Percentiles rank a stretch among this genome's conserved stretches.
phyloP scores from a whole-genome alignment of 2,797 vertebrate genomes.

The Acestrorhynchus altus region DNA sequence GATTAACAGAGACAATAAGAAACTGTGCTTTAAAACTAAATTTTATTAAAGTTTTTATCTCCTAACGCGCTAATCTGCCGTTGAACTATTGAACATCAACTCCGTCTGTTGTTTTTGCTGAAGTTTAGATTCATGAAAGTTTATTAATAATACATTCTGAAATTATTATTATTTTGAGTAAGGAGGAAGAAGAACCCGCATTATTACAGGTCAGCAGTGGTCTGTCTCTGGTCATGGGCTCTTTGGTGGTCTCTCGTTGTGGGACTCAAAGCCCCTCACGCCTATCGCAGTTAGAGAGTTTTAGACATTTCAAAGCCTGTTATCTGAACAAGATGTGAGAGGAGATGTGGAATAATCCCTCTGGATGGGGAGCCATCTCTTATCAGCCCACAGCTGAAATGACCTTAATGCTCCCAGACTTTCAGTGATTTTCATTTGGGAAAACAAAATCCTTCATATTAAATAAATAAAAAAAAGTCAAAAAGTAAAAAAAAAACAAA shows the following conservation, averaged over 20 bases:
- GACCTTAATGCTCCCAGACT: conserved; percentile 2
- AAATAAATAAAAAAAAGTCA: background rate
- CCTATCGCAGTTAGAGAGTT: background rate
- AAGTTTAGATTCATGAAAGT: too few species aligned
- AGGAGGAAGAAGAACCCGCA: background rate
- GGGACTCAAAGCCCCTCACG: background rate
- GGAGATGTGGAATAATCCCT: conserved; percentile 32
- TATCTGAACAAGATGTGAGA: conserved; percentile 37
- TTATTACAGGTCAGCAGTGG: background rate
- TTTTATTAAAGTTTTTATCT: background rate
- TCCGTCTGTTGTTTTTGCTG: too few species aligned
- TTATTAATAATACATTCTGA: too few species aligned
- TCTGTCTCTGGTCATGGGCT: background rate
- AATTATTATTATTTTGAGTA: background rate
- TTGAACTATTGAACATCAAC: background rate
- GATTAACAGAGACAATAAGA: background rate
- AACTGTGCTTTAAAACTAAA: too few species aligned
- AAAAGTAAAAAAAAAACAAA: too few species aligned
- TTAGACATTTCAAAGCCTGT: background rate
- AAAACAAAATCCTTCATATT: background rate
- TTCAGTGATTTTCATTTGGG: background rate
- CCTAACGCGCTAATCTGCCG: too few species aligned
- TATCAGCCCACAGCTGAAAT: conserved; percentile 2
- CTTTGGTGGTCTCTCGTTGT: background rate
- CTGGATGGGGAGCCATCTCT: conserved; percentile 4